Conservation (phyloP, 1,140 invertebrate genomes). For the Melipona quadrifasciata region DNA sequence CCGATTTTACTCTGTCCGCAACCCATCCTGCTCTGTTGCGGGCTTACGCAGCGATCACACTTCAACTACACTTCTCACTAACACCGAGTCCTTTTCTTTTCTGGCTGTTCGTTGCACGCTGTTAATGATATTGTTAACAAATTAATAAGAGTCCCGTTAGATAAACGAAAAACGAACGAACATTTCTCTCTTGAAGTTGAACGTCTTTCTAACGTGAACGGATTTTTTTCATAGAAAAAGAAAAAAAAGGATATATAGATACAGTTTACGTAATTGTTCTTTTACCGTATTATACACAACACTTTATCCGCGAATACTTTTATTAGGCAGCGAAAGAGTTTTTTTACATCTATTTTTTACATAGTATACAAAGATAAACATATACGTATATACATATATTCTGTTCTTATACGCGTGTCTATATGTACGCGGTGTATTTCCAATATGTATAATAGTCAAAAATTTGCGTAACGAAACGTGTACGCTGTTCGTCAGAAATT, state of each 20-base stretch:
- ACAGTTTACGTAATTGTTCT: neutral
- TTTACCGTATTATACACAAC: neutral
- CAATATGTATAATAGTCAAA: conserved; percentile 16
- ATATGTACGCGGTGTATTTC: neutral
- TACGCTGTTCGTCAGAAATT: neutral
- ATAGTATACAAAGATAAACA: neutral
- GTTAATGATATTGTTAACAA: neutral
- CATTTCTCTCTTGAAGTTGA: neutral
- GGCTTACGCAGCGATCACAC: conserved; percentile 23
- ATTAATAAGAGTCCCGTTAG: neutral
- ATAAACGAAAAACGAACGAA: neutral
- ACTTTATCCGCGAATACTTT: neutral
- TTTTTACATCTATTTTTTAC: conserved; percentile 2
- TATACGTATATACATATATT: neutral
- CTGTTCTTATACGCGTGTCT: neutral
- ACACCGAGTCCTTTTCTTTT: neutral
- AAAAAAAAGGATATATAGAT: neutral
- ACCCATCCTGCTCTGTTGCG: conserved; percentile 80
- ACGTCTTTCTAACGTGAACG: neutral
- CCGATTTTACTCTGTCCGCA: conserved; percentile 84
- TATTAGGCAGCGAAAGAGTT: conserved; percentile 22
- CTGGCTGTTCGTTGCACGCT: neutral
- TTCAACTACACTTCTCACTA: conserved; percentile 40
- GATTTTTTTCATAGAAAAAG: neutral
- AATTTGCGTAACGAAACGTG: neutral